phyloP scores from a whole-genome alignment of 2,113 vertebrate species.

The Psilopogon haemacephalus region DNA sequence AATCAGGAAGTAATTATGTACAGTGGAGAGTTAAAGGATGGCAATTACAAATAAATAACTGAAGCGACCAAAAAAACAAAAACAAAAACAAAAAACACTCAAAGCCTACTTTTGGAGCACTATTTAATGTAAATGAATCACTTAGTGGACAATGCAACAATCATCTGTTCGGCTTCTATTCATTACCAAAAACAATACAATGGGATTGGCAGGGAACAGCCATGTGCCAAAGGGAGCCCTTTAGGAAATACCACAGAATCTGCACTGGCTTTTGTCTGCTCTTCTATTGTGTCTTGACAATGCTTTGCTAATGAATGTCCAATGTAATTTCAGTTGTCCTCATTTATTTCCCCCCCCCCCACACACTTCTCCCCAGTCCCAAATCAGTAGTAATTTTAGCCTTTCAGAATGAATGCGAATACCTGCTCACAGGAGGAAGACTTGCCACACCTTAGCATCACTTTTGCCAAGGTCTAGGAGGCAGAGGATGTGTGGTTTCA shows the following conservation, averaged over 20 bases:
- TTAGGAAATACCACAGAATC: slow-evolving; percentile 66
- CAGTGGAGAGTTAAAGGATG: slow-evolving; percentile 33
- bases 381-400: slow-evolving; percentile 1
- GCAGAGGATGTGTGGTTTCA: neutral
- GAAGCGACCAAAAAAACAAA: slow-evolving; percentile 36
- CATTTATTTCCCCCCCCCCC: neutral
- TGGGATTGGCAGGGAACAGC: slow-evolving; percentile 48
- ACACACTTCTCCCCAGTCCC: neutral
- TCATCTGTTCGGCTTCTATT: slow-evolving; percentile 68
- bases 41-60: slow-evolving; percentile 59
- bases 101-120: slow-evolving; percentile 44
- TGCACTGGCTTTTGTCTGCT: slow-evolving; percentile 50
- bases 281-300: slow-evolving; percentile 64
- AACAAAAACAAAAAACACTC: neutral
- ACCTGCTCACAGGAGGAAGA: neutral
- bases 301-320: slow-evolving; percentile 43
- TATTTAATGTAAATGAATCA: slow-evolving; percentile 69
- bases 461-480: neutral
- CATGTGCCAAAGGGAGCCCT: slow-evolving; percentile 51
- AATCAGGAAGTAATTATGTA: slow-evolving; percentile 52
- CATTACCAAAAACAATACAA: slow-evolving; percentile 69
- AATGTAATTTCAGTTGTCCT: neutral
- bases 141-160: slow-evolving; percentile 66
- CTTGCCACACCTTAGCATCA: neutral
- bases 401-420: neutral